A percentile compares a stretch with the other conserved stretches of the same genome.
Evolutionary conservation across 2,888 invertebrate genomes (phyloP).

Genomic region (Meteorus colon): DNA sequence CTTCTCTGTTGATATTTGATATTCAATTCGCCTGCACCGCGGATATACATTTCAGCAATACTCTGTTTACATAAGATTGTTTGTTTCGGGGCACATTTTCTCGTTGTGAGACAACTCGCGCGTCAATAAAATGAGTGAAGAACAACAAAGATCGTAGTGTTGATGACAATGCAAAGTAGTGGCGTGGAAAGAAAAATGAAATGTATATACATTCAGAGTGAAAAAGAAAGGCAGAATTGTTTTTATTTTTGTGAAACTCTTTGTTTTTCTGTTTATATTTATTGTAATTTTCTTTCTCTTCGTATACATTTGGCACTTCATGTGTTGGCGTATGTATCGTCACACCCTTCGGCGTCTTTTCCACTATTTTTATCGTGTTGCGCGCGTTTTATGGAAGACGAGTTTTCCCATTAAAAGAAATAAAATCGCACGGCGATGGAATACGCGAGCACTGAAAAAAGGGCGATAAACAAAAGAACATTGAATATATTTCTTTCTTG

Average conservation of each 20-base stretch:
- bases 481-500: no score
- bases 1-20: neutral
- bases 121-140: neutral
- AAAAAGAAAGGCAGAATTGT: neutral
- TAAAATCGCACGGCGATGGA: no score
- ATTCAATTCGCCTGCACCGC: no score
- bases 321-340: neutral
- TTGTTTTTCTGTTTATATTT: conserved; percentile 7
- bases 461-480: no score
- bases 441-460: no score
- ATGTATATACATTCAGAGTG: neutral
- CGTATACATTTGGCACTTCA: no score
- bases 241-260: conserved; percentile 26
- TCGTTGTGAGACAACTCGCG: neutral
- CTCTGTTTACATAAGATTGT: conserved; percentile 32
- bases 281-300: neutral
- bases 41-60: no score
- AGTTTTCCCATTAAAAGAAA: conserved; percentile 44
- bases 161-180: no score
- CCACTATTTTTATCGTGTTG: conserved; percentile 42
- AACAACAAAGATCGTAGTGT: no score
- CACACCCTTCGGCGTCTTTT: neutral
- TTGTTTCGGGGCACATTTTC: conserved; percentile 40
- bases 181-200: conserved; percentile 5
- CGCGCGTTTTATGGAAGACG: conserved; percentile 37